Base-by-base conservation (phyloP, 2,888 invertebrate genomes). In the Lycia hirtaria region DNA sequence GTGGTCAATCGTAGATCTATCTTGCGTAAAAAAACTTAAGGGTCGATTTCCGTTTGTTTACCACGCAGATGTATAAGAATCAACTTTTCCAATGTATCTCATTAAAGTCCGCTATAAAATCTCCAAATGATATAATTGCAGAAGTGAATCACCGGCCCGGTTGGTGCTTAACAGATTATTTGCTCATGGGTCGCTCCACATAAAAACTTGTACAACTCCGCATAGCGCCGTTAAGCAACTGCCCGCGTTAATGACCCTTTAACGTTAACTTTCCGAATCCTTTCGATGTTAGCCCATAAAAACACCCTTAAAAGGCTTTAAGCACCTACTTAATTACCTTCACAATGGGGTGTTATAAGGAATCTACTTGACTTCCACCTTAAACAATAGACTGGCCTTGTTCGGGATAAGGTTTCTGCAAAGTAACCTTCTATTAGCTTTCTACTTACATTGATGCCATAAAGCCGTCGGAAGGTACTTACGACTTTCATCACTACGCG, bases 221-320 rank as follows among this genome's bases (percentile, higher is more conserved):
- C 14, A 17, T 17, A 44, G 40, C 48, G 43, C 35, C 17, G 48
- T 52, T 57, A 57, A 43, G 57, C 17, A 53, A 53, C 58, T 61
- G 52, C 48, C 50, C 38, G 48, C 41, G 44, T 60, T 61, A 61
- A 53, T 61, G 54, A 59, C 41, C 54, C 32, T 59, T 55, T 54
- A 51, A 60, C 60, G 62, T 62, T 62, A 67, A 67, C 56, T 64
- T 60, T 49, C 60, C 55, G 49, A 64, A 66, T 59, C 60, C 59
- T 59, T 64, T 64, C 64, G 60, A 64, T 62, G 64, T 64, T 60
- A 62, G 60, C 50, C 55, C 64, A 64, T 67, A 67, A 66, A 64
- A 64, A 56, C 48, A 51, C 56, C 54, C 60, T 56, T 55, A 64
- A 63, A 57, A 57, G 56, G 55, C n/a, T n/a, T 64, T 51, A 57